phyloP scores from a whole-genome alignment of 2,888 invertebrate genomes.

The Drosophila monieri region DNA sequence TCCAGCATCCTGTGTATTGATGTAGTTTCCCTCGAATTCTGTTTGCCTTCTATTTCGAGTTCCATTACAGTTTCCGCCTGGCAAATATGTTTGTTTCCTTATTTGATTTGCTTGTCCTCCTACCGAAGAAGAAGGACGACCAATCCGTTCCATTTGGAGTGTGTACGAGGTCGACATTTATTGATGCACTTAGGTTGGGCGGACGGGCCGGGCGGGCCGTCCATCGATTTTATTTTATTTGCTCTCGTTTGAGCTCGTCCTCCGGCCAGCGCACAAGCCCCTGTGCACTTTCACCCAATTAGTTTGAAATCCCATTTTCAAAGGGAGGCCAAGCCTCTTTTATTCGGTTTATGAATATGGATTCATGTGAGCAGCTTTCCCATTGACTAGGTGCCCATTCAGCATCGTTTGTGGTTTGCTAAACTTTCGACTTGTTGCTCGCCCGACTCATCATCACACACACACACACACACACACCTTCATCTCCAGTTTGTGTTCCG shows the following conservation, averaged over 20 bases:
- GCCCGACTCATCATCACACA: not conserved
- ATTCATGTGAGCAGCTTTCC: constrained; percentile 2
- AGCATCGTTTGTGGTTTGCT: not conserved
- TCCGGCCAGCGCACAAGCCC: constrained; percentile 5
- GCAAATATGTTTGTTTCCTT: constrained; percentile 65
- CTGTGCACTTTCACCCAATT: constrained; percentile 55
- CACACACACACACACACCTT: not conserved
- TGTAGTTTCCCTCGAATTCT: constrained; percentile 19
- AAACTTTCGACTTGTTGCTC: constrained; percentile 41
- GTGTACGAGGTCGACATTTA: constrained; percentile 59
- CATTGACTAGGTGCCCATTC: constrained; percentile 14
- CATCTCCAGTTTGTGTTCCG: constrained; percentile 6
- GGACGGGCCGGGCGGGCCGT: constrained; percentile 32
- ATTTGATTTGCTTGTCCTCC: constrained; percentile 65
- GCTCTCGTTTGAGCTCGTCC: constrained; percentile 14
- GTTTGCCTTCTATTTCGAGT: constrained; percentile 53
- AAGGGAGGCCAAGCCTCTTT: constrained; percentile 20
- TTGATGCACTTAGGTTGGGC: constrained; percentile 65
- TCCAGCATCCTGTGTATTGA: not conserved
- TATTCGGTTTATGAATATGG: constrained; percentile 8
- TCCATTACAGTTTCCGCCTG: constrained; percentile 48
- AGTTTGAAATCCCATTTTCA: constrained; percentile 52
- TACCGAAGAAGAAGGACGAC: constrained; percentile 17
- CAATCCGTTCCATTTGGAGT: constrained; percentile 16
- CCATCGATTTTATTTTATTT: constrained; percentile 63